These are phyloP conservation scores for Falco peregrinus DNA, from an alignment of 2,797 vertebrate genomes.

Conservation along the genomic window DNA sequence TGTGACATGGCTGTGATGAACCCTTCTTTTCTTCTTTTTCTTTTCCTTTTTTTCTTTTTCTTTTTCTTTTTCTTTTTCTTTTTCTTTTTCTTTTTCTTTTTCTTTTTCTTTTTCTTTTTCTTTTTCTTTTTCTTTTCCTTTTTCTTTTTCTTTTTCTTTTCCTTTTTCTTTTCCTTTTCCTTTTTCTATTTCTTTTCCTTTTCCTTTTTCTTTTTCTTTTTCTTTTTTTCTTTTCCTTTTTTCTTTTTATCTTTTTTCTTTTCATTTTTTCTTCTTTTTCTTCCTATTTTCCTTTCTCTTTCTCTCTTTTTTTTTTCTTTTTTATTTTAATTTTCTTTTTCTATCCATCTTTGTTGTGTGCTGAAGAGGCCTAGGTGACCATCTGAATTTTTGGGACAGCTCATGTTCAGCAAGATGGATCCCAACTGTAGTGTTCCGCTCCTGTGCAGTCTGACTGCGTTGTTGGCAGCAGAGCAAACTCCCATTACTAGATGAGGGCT, in stretches of 20 bases:
- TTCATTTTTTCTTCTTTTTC: no score
- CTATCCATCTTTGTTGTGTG: not conserved
- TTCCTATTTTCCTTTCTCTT: no score
- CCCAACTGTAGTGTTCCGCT: not conserved
- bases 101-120: no score
- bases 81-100: not conserved
- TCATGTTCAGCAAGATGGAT: not conserved
- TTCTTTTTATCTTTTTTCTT: no score
- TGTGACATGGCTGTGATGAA: not conserved
- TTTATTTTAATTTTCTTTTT: not conserved
- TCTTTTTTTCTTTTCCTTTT: no score
- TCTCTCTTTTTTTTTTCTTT: not conserved
- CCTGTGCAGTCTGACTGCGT: not conserved
- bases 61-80: no score
- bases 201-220: no score
- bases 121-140: no score
- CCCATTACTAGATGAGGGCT: not conserved
- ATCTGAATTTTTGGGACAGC: not conserved
- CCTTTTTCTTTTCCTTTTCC: no score
- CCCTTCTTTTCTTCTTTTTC: not conserved
- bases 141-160: no score
- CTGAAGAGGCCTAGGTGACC: not conserved
- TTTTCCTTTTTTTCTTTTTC: no score
- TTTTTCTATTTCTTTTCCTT: no score
- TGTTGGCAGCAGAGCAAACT: not conserved